phyloP scores from a whole-genome alignment of 2,113 vertebrate genomes.

The Opisthocomus hoazin region DNA sequence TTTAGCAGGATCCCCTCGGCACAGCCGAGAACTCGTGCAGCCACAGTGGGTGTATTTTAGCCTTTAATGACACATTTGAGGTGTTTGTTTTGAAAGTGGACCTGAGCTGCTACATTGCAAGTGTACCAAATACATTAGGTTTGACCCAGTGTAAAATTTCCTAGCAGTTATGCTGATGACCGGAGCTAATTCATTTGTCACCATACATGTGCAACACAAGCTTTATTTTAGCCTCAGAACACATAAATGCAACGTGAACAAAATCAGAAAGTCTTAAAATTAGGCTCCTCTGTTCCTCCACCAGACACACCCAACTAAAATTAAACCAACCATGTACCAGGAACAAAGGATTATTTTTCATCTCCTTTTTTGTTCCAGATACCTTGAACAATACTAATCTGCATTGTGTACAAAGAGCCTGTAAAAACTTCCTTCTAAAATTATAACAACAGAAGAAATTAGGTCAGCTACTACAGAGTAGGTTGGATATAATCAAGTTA shows the following conservation, averaged over 20 bases:
- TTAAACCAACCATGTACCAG: not conserved
- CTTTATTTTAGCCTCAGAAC: not conserved
- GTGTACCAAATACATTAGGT: not conserved
- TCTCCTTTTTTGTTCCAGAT: not conserved
- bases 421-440: conserved; percentile 20
- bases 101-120: not conserved
- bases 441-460: conserved; percentile 28
- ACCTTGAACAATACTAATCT: not conserved
- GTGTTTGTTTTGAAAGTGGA: not conserved
- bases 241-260: not conserved
- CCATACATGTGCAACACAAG: not conserved
- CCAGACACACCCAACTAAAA: not conserved
- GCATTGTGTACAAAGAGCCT: not conserved
- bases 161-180: not conserved
- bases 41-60: not conserved
- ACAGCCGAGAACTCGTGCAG: fast-evolving
- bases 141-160: not conserved
- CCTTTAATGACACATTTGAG: not conserved
- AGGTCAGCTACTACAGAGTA: conserved; percentile 9
- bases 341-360: not conserved
- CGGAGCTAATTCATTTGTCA: not conserved
- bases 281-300: not conserved
- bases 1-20: not conserved
- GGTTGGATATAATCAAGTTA: not conserved
- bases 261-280: not conserved